Percentiles rank a stretch among this genome's conserved stretches.
phyloP scores from a whole-genome alignment of 2,113 vertebrate species.

The Strigops habroptila region DNA sequence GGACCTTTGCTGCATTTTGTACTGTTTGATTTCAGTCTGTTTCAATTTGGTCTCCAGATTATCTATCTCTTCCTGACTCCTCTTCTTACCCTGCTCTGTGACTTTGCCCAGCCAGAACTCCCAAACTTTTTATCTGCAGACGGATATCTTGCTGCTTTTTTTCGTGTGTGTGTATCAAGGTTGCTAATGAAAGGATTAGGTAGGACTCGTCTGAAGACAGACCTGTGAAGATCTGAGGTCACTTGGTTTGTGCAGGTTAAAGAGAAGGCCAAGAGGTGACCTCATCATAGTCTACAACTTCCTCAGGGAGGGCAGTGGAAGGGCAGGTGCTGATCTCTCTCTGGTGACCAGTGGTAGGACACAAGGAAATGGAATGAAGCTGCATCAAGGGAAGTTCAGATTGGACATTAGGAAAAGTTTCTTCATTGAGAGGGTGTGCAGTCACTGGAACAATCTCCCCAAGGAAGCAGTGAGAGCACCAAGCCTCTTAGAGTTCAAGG shows the following conservation, averaged over 20 bases:
- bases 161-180: background rate
- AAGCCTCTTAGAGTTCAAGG: background rate
- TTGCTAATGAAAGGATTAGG: background rate
- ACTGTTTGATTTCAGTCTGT: background rate
- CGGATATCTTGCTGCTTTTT: background rate
- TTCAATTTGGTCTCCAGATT: background rate
- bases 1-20: background rate
- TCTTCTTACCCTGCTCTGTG: background rate
- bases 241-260: background rate
- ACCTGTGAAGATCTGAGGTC: background rate
- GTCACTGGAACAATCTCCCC: background rate
- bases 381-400: background rate
- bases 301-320: background rate
- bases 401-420: background rate
- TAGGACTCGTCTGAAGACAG: background rate
- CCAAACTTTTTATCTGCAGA: background rate
- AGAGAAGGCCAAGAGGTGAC: background rate
- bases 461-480: background rate
- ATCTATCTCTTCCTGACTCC: background rate
- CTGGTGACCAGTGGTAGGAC: background rate
- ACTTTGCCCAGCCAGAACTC: background rate
- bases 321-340: background rate
- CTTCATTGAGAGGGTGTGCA: background rate
- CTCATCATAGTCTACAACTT: background rate
- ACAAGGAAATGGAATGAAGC: background rate